Evolutionary conservation across 2,797 vertebrate genomes (phyloP).

Genomic region (Rhadinocentrus ornatus): DNA sequence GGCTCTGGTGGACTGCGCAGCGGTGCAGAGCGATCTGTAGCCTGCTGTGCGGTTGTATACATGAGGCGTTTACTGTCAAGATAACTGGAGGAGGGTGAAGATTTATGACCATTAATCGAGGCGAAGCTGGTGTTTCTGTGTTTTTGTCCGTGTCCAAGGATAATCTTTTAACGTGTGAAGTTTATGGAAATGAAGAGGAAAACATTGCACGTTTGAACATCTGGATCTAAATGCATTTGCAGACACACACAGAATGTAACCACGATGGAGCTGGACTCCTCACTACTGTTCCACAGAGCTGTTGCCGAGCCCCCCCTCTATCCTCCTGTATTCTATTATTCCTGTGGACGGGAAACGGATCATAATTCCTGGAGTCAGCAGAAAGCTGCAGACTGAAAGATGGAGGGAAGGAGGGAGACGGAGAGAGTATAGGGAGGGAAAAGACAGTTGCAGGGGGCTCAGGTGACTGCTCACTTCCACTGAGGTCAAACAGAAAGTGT

Average conservation of each 20-base stretch:
- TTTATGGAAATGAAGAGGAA: conserved; percentile 71
- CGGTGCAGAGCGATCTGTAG: conserved; percentile 30
- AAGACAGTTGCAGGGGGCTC: conserved; percentile 30
- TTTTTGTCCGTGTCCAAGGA: conserved; percentile 34
- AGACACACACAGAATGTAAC: conserved; percentile 43
- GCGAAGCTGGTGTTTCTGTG: conserved; percentile 32
- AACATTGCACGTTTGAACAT: conserved; percentile 63
- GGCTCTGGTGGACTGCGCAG: conserved; percentile 40
- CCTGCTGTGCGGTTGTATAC: conserved; percentile 41
- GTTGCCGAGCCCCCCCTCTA: conserved; percentile 27
- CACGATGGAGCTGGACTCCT: conserved; percentile 71
- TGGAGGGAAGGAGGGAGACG: conserved; percentile 34
- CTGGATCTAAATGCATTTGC: conserved; percentile 58
- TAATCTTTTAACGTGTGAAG: conserved; percentile 67
- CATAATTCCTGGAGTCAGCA: conserved; percentile 80
- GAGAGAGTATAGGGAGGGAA: neutral
- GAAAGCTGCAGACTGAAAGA: conserved; percentile 71
- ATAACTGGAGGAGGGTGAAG: conserved; percentile 49
- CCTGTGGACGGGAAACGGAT: conserved; percentile 77
- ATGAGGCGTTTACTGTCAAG: conserved; percentile 68
- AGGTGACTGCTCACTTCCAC: conserved; percentile 67
- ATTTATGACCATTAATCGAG: conserved; percentile 40
- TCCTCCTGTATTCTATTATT: conserved; percentile 75
- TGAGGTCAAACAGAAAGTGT: conserved; percentile 60
- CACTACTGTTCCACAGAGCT: conserved; percentile 70